Conservation (phyloP, 2,888 invertebrate genomes). For the Tetropium fuscum region DNA sequence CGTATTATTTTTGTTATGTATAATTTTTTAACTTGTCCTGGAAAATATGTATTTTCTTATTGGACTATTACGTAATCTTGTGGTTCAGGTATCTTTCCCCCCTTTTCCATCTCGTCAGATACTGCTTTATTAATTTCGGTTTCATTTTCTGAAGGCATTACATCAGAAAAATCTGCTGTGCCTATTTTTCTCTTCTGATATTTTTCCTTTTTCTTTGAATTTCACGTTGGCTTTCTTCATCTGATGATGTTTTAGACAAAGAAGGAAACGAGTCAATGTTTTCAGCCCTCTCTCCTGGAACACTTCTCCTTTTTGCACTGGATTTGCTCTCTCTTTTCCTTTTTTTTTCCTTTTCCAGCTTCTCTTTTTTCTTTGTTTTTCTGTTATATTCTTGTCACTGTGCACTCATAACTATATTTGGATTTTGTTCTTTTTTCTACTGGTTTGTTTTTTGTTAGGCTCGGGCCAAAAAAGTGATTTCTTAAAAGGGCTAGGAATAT, state of each 20-base stretch:
- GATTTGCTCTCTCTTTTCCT: slow-evolving; percentile 1
- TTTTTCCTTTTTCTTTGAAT: slow-evolving; percentile 7
- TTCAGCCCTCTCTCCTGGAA: neutral
- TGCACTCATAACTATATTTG: slow-evolving; percentile 2
- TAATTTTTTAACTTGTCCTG: neutral
- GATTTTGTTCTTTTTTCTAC: slow-evolving; percentile 1
- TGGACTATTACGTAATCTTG: neutral
- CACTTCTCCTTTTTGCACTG: neutral
- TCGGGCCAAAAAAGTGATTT: slow-evolving; percentile 10
- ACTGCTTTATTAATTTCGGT: too few relatives aligned
- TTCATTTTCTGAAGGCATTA: too few relatives aligned
- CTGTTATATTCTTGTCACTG: neutral
- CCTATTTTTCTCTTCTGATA: neutral
- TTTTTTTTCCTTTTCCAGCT: neutral
- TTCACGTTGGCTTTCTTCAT: neutral
- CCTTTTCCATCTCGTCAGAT: too few relatives aligned
- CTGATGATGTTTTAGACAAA: neutral
- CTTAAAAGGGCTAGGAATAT: slow-evolving; percentile 9
- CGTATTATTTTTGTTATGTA: neutral
- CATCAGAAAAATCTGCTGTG: neutral
- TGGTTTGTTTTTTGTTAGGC: neutral
- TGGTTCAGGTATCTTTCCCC: neutral
- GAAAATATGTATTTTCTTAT: neutral
- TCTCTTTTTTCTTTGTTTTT: neutral
- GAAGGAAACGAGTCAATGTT: neutral